A percentile compares a stretch with the other conserved stretches of the same genome.
phyloP scores from a whole-genome alignment of 1,140 invertebrate genomes.

The Thaumetopoea pityocampa region DNA sequence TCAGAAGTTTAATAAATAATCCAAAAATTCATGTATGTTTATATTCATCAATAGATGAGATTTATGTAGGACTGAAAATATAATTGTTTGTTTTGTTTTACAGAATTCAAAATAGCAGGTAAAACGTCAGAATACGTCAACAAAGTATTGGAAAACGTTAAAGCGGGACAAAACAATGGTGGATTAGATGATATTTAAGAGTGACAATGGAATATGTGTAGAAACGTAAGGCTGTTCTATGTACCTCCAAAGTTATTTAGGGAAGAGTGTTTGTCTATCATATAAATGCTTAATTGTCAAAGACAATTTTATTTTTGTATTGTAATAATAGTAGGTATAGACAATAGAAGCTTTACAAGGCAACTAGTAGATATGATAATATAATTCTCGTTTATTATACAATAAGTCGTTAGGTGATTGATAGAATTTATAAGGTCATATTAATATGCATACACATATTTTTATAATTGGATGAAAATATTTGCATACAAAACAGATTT shows the following conservation, averaged over 20 bases:
- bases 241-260: slow-evolving; percentile 74
- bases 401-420: slow-evolving; percentile 33
- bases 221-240: slow-evolving; percentile 72
- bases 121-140: slow-evolving; percentile 68
- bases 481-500: too few species aligned
- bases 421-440: too few species aligned
- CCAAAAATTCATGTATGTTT: too few species aligned
- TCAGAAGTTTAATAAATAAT: too few species aligned
- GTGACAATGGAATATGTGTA: slow-evolving; percentile 38
- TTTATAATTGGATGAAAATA: too few species aligned
- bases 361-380: slow-evolving; percentile 44
- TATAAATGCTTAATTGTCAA: slow-evolving; percentile 57
- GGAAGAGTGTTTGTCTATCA: slow-evolving; percentile 49
- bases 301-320: slow-evolving; percentile 71
- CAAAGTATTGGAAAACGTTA: slow-evolving; percentile 62
- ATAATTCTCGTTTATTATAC: slow-evolving; percentile 31
- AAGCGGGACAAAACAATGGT: slow-evolving; percentile 52
- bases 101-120: slow-evolving; percentile 65
- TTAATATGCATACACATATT: too few species aligned
- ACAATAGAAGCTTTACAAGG: slow-evolving; percentile 56
- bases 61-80: too few species aligned
- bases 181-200: slow-evolving; percentile 56
- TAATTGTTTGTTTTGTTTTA: slow-evolving; percentile 29
- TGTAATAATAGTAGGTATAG: slow-evolving; percentile 50
- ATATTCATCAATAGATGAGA: too few species aligned